These are phyloP conservation scores for Girardia tigrina DNA, from an alignment of 2,888 invertebrate genomes.

Conservation along the genomic window DNA sequence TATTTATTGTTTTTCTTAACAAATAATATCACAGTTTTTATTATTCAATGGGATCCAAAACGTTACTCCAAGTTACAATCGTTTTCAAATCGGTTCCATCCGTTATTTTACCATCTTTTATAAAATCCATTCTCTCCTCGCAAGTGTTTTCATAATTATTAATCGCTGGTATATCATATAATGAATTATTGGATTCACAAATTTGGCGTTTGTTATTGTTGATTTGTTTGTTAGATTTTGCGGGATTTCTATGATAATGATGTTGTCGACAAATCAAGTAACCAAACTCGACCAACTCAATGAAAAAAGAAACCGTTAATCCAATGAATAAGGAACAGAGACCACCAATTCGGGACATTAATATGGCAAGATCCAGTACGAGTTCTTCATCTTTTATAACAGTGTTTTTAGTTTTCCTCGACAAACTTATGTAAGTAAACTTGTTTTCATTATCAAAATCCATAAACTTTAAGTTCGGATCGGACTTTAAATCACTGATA, in stretches of 20 bases:
- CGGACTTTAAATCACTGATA: background rate
- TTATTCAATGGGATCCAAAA: no score
- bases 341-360: constrained; percentile 35
- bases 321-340: constrained; percentile 36
- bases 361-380: constrained; percentile 34
- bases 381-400: constrained; percentile 31
- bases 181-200: background rate
- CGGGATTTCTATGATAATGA: background rate
- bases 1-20: no score
- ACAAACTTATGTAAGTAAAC: constrained; percentile 34
- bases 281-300: constrained; percentile 34
- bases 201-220: constrained; percentile 14
- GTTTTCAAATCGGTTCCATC: no score
- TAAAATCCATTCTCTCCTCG: background rate
- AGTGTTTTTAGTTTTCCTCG: constrained; percentile 29
- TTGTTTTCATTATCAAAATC: constrained; percentile 28
- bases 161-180: background rate
- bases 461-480: background rate
- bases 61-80: no score
- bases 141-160: background rate
- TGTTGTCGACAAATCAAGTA: constrained; percentile 27
- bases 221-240: background rate
- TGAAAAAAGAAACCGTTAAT: constrained; percentile 33
- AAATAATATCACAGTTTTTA: no score
- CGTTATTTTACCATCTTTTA: no score